phyloP scores from a whole-genome alignment of 2,888 invertebrate species.

The Apantesis nais region DNA sequence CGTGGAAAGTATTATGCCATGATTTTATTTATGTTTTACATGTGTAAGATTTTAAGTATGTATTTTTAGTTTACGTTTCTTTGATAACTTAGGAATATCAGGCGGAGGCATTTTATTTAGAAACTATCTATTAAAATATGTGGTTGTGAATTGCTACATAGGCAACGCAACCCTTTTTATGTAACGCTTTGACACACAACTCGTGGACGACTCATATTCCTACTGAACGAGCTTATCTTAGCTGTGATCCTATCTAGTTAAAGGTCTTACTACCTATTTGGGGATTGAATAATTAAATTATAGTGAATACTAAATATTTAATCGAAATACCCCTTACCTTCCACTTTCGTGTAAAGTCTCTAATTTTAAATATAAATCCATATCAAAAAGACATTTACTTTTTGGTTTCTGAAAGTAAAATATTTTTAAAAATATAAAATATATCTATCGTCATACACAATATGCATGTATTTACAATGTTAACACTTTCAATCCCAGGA shows the following conservation, averaged over 20 bases:
- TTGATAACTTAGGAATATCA: too few species aligned
- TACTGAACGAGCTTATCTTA: neutral
- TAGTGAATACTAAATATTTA: neutral
- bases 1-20: too few species aligned
- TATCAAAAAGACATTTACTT: slow-evolving; percentile 88
- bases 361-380: slow-evolving; percentile 94
- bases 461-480: too few species aligned
- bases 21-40: too few species aligned
- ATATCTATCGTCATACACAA: too few species aligned
- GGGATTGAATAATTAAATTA: neutral
- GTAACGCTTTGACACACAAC: too few species aligned
- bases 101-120: too few species aligned
- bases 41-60: too few species aligned
- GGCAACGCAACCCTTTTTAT: neutral
- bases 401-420: slow-evolving; percentile 87
- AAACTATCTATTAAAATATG: too few species aligned
- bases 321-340: slow-evolving; percentile 82
- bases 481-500: too few species aligned
- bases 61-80: too few species aligned
- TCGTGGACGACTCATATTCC: too few species aligned
- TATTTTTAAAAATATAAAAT: neutral
- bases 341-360: slow-evolving; percentile 95
- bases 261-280: neutral
- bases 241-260: neutral
- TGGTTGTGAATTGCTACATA: neutral